Base-by-base conservation (phyloP, 2,113 vertebrate genomes). In the Myocastor coypus region DNA sequence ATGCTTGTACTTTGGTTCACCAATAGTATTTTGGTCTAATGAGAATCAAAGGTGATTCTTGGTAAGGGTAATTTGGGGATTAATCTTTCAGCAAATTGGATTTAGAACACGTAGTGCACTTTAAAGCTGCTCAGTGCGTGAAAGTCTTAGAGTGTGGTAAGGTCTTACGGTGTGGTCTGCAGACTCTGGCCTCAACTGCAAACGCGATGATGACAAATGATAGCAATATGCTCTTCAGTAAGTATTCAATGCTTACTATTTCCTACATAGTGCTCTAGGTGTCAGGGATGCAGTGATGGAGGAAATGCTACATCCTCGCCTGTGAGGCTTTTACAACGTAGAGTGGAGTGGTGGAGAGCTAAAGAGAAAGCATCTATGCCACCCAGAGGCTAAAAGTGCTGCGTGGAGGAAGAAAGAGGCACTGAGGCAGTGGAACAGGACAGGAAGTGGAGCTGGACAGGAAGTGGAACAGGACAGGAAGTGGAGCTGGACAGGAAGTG, bases 61-160 rank as follows among this genome's bases (percentile, higher is more conserved):
- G 57, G 37, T 78, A 42, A 11, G 59, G 7, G 46, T 42, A 37
- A 10, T 37, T 24, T 55, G 30, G 61, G 59, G 10, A 22, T 64
- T 86, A 81, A 66, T 93, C 57, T 83, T 77, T 87, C 57, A 92
- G 40, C 69, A 59, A 93, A 97, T 4, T 75, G 17, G 34, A 73
- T 32, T 50, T 50, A 73, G 46, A 66, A 30, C 1, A 24, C 22
- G 24, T 75, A 68, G 26, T 37, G 24, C 1, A 30, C 37, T 77
- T 71, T 78, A 80, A 89, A 69, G 46, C 22, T 73, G 34, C 66
- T 88, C 55, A 80, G 1, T 71, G 63, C 94, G 71, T 80, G 64
- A 66, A 82, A 84, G 4, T 28, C 7, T 87, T 11, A 46, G 46
- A 12, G 42, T 93, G 16, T 82, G 19, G 66, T 90, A 80, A 73